phyloP scores from a whole-genome alignment of 2,888 invertebrate species.

The Eurois occulta region DNA sequence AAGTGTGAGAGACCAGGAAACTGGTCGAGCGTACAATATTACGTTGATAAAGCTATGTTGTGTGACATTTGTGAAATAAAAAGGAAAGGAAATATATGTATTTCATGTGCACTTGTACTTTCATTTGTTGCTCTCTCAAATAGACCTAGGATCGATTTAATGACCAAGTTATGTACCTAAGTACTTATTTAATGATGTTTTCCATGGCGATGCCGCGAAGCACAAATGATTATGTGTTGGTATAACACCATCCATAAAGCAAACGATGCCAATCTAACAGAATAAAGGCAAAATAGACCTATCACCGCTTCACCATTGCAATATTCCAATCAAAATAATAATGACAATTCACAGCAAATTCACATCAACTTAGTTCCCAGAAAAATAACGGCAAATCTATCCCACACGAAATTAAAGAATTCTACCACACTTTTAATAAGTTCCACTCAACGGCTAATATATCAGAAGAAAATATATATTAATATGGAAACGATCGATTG shows the following conservation, averaged over 20 bases:
- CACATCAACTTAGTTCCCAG: constrained; percentile 23
- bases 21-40: constrained; percentile 40
- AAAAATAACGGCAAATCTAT: constrained; percentile 31
- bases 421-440: constrained; percentile 38
- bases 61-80: not conserved
- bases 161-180: not conserved
- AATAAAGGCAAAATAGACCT: not conserved
- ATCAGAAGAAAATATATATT: constrained; percentile 34
- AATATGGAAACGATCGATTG: constrained; percentile 41
- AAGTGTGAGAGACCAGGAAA: constrained; percentile 59
- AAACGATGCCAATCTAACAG: not conserved
- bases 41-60: constrained; percentile 3
- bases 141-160: not conserved
- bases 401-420: constrained; percentile 36
- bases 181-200: not conserved
- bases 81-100: not conserved
- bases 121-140: not conserved
- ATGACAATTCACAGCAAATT: not conserved
- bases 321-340: constrained; percentile 10
- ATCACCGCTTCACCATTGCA: not conserved
- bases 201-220: not conserved
- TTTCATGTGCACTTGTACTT: not conserved
- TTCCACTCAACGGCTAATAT: constrained; percentile 30
- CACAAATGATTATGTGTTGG: not conserved
- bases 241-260: not conserved